Evolutionary conservation across 2,888 invertebrate species (phyloP), one percentile per base, ranked within the genome.

Genomic region (Abrostola tripartita): DNA sequence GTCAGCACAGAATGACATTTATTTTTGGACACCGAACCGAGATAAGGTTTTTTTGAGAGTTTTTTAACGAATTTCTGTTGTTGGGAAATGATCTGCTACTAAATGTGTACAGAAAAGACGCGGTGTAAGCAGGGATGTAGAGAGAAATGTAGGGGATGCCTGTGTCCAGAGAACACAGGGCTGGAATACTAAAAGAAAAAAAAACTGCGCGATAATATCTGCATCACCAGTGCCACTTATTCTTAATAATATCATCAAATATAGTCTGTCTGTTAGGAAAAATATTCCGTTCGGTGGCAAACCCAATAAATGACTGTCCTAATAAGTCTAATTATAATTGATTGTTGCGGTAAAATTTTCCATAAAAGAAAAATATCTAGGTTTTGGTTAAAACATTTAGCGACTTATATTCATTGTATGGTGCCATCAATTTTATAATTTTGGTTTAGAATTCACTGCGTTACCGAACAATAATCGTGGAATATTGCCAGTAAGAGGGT

Each of bases 1-100:
- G 84, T 82, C 84, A 78, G 52, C 69, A 65, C 64, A 68, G 68
- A 74, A 78, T 78, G 81, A 85, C 84, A 82, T 84, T 84, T 82
- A 81, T 84, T 83, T 85, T 81, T 78, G 76, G 80, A 70, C 73
- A 68, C 71, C 70, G 60, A 61, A 61, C 11, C 38, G 12, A 61
- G 74, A 72, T 72, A 72, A 72, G 36, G 37, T 67, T 74, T 49
- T 35, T 35, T 61, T 60, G 44, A 14, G 51, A 57, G 36, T 8
- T 37, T 64, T 65, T 44, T 11, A 10, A 58, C 37, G 37, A 37
- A 50, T 53, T 61, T 57, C 9, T 61, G 44, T 63, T 37, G 55
- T 53, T 56, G 56, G 44, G 40, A 56, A 65, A 61, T 59, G 0
- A 57, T 59, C n/a, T 37, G 47, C 41, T 51, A 41, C 24, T 57